Conservation (phyloP, 2,888 invertebrate species). For the Drosophila monieri region DNA sequence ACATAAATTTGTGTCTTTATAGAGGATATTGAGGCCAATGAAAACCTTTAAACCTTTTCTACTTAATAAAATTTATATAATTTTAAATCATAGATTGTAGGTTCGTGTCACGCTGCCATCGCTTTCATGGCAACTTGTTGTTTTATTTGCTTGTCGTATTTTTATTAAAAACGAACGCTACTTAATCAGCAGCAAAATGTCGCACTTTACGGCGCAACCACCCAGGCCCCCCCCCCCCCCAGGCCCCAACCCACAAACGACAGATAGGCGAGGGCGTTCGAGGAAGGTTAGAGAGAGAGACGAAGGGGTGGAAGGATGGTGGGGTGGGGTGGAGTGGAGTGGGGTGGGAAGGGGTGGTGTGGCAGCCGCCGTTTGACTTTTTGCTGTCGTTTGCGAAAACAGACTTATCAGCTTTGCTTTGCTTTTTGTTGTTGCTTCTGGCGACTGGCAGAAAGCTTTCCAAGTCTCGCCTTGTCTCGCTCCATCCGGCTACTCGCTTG, state of each 20-base stretch:
- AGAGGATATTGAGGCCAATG: too few relatives aligned
- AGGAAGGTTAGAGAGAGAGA: background rate
- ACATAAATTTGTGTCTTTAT: too few relatives aligned
- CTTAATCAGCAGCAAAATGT: constrained; percentile 78
- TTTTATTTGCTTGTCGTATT: constrained; percentile 74
- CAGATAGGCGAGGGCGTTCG: background rate
- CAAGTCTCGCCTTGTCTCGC: constrained; percentile 46
- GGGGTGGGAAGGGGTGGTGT: background rate
- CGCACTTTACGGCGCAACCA: constrained; percentile 69
- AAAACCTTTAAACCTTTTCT: too few relatives aligned
- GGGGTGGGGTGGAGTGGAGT: background rate
- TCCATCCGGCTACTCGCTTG: constrained; percentile 63
- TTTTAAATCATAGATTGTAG: too few relatives aligned
- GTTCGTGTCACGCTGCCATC: constrained; percentile 28
- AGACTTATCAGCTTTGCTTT: constrained; percentile 66
- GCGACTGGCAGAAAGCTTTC: constrained; percentile 40
- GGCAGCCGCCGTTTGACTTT: constrained; percentile 45
- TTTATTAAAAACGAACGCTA: constrained; percentile 78
- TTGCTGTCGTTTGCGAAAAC: constrained; percentile 50
- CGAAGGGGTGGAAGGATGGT: background rate
- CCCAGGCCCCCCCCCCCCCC: constrained; percentile 21
- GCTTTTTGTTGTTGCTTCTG: constrained; percentile 29
- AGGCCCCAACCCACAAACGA: constrained; percentile 2
- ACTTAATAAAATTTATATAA: background rate
- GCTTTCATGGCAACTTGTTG: constrained; percentile 64